Base-by-base conservation (phyloP, 1,140 invertebrate genomes). In the Magallana ariakensis region DNA sequence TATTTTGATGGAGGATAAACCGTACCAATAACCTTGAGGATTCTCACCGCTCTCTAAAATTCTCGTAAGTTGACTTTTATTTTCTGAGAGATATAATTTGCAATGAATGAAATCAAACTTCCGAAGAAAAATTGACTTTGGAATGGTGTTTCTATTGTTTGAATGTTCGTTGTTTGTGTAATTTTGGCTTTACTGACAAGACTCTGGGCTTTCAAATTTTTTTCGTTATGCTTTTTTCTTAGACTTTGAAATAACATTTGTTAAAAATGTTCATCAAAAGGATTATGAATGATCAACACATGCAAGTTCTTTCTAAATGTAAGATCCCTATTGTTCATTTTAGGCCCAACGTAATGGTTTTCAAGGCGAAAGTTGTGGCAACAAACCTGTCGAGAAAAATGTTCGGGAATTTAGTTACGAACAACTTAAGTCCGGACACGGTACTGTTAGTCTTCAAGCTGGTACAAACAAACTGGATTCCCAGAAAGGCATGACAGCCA, bases 341-440 rank as follows among this genome's bases (percentile, higher is more conserved):
- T 87, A 94, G 94, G 91, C 92, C 22, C 94, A 94, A 87, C 88
- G 92, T 81, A 87, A 92, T 85, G 88, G 85, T 9, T 94, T 92
- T 88, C 87, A 85, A n/a, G 94, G 93, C 13, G 88, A 91, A 11
- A 91, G 90, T 15, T 89, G 88, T 83, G 98, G 98, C 84, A 98
- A 98, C 19, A 99, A 98, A 95, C 98, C 98, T 95, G 97, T 98
- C 10, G 97, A 98, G 83, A 98, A 98, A 94, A 98, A 98, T 94
- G 96, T 97, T 26, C 96, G 98, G 85, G 89, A 94, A 11, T 95
- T 95, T 87, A 96, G 97, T 13, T 97, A 98, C 55, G 98, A 99
- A 94, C 98, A 98, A 93, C 95, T 99, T 75, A 96, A 97, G 89
- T 98, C 98, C 26, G 97, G 98, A 1, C 97, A 98, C 91, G 96